These are phyloP conservation scores for Drosophila suboccidentalis DNA, from an alignment of 2,888 invertebrate species.

Conservation along the genomic window DNA sequence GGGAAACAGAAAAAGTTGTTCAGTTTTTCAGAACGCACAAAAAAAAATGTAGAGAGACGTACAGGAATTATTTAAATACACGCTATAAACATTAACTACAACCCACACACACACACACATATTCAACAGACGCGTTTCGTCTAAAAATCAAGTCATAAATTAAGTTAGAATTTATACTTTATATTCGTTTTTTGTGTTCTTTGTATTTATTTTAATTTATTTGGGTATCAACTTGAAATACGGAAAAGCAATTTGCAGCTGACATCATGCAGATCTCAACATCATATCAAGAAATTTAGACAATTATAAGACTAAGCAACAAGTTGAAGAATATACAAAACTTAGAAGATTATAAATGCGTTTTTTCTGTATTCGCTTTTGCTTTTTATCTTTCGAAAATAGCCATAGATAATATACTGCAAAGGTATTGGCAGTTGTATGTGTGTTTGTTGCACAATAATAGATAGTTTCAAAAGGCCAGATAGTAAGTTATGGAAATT, in stretches of 20 bases:
- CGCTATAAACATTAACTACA: constrained; percentile 64
- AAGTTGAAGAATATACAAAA: constrained; percentile 37
- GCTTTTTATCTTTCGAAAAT: constrained; percentile 46
- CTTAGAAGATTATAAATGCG: constrained; percentile 39
- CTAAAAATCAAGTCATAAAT: constrained; percentile 62
- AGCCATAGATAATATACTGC: constrained; percentile 46
- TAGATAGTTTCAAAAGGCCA: constrained; percentile 41
- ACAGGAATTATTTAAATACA: constrained; percentile 66
- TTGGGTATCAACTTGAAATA: constrained; percentile 67
- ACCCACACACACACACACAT: constrained; percentile 40
- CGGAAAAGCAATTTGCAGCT: constrained; percentile 77
- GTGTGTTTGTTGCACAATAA: constrained; percentile 25
- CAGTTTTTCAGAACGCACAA: constrained; percentile 33
- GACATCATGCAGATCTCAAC: constrained; percentile 63
- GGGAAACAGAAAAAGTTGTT: constrained; percentile 49
- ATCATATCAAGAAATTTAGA: constrained; percentile 8
- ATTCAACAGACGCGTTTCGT: constrained; percentile 8
- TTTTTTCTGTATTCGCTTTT: constrained; percentile 30
- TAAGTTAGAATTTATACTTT: constrained; percentile 59
- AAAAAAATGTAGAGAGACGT: constrained; percentile 12
- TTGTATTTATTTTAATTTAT: constrained; percentile 19
- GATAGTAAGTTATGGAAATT: constrained; percentile 41
- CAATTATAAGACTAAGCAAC: constrained; percentile 35
- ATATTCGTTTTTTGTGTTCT: constrained; percentile 10
- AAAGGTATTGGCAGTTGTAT: constrained; percentile 40